Conservation (phyloP, 2,113 vertebrate genomes). For the Pseudopipra pipra region DNA sequence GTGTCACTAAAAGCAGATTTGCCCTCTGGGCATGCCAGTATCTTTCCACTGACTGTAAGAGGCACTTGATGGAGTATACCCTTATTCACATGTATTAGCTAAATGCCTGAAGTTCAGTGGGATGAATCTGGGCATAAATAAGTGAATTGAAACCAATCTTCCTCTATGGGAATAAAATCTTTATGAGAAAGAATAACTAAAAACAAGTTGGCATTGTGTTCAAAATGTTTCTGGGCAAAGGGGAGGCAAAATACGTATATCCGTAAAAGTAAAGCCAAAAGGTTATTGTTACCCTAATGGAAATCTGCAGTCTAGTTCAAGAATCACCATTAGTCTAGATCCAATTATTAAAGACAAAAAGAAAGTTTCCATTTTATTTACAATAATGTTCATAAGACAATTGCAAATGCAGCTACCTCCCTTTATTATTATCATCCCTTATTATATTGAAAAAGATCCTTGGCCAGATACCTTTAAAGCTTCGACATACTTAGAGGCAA, state of each 20-base stretch:
- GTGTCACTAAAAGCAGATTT: not conserved
- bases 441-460: not conserved
- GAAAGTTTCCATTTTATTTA: not conserved
- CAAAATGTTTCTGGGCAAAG: not conserved
- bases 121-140: not conserved
- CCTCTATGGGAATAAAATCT: not conserved
- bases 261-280: not conserved
- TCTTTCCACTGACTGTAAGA: not conserved
- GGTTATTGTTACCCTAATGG: not conserved
- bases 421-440: not conserved
- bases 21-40: not conserved
- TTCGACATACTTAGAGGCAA: not conserved
- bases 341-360: not conserved
- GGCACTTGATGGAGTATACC: not conserved
- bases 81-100: not conserved
- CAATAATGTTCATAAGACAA: not conserved
- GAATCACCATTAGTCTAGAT: not conserved
- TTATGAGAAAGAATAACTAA: not conserved
- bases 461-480: not conserved
- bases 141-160: not conserved
- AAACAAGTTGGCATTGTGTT: fast-evolving
- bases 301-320: not conserved
- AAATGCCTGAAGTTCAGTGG: not conserved
- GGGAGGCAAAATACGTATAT: not conserved
- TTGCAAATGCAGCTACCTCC: not conserved